Conservation (phyloP, 2,113 vertebrate species). For the Mugil cephalus region DNA sequence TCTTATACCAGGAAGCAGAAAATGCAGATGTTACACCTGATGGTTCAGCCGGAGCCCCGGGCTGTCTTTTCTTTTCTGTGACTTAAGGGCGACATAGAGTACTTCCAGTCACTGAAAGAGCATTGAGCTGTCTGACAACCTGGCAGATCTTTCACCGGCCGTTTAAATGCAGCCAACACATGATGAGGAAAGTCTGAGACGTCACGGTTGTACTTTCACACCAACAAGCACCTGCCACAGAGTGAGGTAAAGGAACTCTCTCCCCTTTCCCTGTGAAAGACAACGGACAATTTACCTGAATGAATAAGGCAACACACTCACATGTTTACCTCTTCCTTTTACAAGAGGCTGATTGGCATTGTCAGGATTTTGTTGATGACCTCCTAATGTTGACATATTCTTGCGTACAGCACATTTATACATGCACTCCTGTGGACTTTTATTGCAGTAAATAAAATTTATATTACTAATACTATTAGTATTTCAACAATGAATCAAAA, state of each 20-base stretch:
- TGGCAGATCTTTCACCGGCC: neutral
- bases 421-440: no score
- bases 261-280: neutral
- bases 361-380: no score
- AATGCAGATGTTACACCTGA: constrained; percentile 3
- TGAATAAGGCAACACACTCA: neutral
- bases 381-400: no score
- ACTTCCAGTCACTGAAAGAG: neutral
- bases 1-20: neutral
- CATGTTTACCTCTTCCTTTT: neutral
- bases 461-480: no score
- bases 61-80: neutral
- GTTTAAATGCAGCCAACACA: neutral
- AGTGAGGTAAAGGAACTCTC: neutral
- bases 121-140: neutral
- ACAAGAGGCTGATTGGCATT: neutral
- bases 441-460: no score
- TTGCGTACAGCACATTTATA: no score
- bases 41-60: neutral
- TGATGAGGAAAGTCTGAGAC: neutral
- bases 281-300: neutral
- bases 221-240: neutral
- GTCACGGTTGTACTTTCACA: neutral
- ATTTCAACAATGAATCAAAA: no score
- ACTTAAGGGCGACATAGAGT: neutral